These are phyloP conservation scores for Oceanodroma tethys DNA, from an alignment of 2,113 vertebrate genomes.

Conservation along the genomic window DNA sequence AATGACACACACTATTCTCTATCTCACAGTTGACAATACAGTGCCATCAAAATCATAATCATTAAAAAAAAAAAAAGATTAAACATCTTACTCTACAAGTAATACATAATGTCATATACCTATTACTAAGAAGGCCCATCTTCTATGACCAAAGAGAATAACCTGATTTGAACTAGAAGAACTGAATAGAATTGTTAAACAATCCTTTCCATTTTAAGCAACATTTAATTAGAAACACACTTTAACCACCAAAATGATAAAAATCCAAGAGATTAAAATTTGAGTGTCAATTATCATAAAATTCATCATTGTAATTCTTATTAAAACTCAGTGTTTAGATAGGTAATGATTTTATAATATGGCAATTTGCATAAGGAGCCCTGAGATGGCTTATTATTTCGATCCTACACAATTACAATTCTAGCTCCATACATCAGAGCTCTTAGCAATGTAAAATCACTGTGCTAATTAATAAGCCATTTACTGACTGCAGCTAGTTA, in stretches of 20 bases:
- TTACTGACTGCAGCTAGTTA: constrained; percentile 97
- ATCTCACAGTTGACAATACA: constrained; percentile 39
- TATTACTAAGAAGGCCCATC: constrained; percentile 59
- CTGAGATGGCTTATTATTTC: constrained; percentile 98
- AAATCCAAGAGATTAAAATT: constrained; percentile 92
- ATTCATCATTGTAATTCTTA: constrained; percentile 99
- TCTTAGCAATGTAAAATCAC: constrained; percentile 97
- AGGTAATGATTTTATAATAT: constrained; percentile 99
- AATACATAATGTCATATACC: constrained; percentile 66
- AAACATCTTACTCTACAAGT: constrained; percentile 68
- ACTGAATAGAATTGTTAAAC: constrained; percentile 75
- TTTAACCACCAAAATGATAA: constrained; percentile 90
- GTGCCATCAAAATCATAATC: constrained; percentile 58
- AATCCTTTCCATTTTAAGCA: constrained; percentile 88
- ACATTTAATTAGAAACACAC: constrained; percentile 95
- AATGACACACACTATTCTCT: neutral
- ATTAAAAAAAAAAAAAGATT: constrained; percentile 57
- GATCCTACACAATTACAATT: constrained; percentile 96
- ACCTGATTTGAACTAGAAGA: constrained; percentile 71
- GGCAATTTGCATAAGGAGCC: constrained; percentile 99
- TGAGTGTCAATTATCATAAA: constrained; percentile 99
- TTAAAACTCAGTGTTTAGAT: constrained; percentile 98
- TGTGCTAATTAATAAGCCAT: constrained; percentile 99
- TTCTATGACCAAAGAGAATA: constrained; percentile 75
- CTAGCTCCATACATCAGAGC: constrained; percentile 98